phyloP scores from a whole-genome alignment of 2,113 vertebrate species.

The Oreamnos americanus region DNA sequence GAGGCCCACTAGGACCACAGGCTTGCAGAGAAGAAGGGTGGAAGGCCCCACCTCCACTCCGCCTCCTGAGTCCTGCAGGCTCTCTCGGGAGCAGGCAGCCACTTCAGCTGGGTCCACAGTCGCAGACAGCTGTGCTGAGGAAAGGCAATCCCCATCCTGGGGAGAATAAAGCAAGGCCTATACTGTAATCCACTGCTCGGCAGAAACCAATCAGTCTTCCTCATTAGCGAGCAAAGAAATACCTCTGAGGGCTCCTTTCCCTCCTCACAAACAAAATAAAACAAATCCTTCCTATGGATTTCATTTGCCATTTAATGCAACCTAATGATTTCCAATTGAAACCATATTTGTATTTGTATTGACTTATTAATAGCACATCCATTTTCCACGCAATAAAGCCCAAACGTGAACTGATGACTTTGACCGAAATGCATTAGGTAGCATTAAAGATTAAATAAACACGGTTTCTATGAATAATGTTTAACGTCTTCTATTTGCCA shows the following conservation, averaged over 20 bases:
- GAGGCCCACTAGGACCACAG: neutral
- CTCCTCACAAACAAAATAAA: constrained; percentile 69
- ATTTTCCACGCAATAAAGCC: constrained; percentile 70
- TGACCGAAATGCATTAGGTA: constrained; percentile 69
- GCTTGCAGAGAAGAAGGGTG: neutral
- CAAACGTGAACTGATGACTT: constrained; percentile 50
- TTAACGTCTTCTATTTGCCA: constrained; percentile 67
- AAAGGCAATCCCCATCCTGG: neutral
- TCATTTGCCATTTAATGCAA: constrained; percentile 70
- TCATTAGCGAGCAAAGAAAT: constrained; percentile 36
- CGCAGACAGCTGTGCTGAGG: neutral
- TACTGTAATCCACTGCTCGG: neutral
- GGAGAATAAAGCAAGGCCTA: neutral
- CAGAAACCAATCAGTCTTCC: constrained; percentile 52
- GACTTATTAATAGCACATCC: constrained; percentile 73
- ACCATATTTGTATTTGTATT: constrained; percentile 71
- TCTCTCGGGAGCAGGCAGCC: neutral
- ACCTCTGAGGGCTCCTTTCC: constrained; percentile 50
- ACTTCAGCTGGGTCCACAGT: neutral
- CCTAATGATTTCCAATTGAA: constrained; percentile 73
- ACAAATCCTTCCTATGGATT: constrained; percentile 73
- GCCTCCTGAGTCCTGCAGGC: neutral
- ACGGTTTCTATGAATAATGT: constrained; percentile 63
- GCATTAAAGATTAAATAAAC: constrained; percentile 75
- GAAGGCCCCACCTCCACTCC: neutral